Conservation (phyloP, 1,140 invertebrate species). For the Euwallacea fornicatus region DNA sequence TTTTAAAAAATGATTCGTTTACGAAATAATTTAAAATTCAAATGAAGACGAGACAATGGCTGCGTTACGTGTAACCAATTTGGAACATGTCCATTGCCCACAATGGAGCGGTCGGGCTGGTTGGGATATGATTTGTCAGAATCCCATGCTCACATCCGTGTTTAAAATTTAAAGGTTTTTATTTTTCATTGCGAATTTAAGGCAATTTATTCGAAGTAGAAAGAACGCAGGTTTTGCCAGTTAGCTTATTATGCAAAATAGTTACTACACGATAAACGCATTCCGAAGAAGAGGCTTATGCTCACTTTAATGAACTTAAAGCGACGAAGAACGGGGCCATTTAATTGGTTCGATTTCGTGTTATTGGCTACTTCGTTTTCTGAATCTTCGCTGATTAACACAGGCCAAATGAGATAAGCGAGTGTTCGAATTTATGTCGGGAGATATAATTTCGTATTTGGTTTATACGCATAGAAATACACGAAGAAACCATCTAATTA, state of each 20-base stretch:
- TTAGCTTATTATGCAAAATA: too few species aligned
- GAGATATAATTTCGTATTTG: background rate
- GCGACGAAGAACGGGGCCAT: background rate
- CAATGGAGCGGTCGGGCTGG: too few species aligned
- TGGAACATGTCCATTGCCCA: too few species aligned
- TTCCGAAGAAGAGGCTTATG: background rate
- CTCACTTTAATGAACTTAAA: background rate
- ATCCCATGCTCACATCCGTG: too few species aligned
- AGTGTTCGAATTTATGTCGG: background rate
- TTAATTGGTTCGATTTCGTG: slow-evolving; percentile 1
- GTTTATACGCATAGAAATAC: too few species aligned
- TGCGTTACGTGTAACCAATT: background rate
- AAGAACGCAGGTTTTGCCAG: too few species aligned
- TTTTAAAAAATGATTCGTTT: background rate
- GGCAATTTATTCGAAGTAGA: too few species aligned
- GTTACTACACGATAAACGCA: too few species aligned
- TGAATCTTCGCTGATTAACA: background rate
- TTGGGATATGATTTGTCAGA: too few species aligned
- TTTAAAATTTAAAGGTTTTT: too few species aligned
- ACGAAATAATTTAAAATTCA: background rate
- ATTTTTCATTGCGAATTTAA: too few species aligned
- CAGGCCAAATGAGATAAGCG: background rate
- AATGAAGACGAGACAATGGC: background rate
- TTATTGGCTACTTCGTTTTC: slow-evolving; percentile 6
- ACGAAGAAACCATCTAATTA: too few species aligned